Percentiles rank a stretch among this genome's conserved stretches.
phyloP scores from a whole-genome alignment of 2,113 vertebrate species.

The Poecile atricapillus region DNA sequence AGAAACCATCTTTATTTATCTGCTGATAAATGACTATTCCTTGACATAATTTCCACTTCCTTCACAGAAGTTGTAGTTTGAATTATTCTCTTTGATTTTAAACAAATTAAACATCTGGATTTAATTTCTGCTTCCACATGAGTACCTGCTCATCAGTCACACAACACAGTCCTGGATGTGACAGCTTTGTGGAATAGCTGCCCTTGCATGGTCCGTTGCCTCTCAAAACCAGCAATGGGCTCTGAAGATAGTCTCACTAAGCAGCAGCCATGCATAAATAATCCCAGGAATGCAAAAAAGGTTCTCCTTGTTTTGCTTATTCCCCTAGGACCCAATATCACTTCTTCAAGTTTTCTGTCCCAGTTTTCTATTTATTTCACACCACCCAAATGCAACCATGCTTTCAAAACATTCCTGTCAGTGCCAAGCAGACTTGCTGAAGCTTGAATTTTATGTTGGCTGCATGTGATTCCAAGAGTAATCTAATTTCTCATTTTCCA shows the following conservation, averaged over 20 bases:
- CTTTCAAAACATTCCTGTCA: neutral
- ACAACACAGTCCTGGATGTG: neutral
- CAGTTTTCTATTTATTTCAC: constrained; percentile 4
- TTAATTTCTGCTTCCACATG: neutral
- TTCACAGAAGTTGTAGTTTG: neutral
- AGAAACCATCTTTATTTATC: neutral
- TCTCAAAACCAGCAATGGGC: neutral
- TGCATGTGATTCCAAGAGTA: neutral
- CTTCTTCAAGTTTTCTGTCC: neutral
- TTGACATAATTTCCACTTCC: neutral
- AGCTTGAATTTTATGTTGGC: neutral
- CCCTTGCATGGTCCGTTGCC: neutral
- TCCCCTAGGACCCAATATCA: neutral
- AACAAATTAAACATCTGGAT: neutral
- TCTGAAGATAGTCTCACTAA: neutral
- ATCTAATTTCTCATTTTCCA: neutral
- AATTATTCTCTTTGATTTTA: neutral
- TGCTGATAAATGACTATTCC: neutral
- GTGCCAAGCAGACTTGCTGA: neutral
- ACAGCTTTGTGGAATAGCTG: neutral
- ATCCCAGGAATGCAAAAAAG: neutral
- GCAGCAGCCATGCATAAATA: neutral
- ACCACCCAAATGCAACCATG: neutral
- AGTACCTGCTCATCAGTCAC: neutral
- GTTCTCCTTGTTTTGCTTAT: neutral